A percentile compares a stretch with the other conserved stretches of the same genome.
Conservation (phyloP, 2,113 vertebrate species). For the Saguinus midas region DNA sequence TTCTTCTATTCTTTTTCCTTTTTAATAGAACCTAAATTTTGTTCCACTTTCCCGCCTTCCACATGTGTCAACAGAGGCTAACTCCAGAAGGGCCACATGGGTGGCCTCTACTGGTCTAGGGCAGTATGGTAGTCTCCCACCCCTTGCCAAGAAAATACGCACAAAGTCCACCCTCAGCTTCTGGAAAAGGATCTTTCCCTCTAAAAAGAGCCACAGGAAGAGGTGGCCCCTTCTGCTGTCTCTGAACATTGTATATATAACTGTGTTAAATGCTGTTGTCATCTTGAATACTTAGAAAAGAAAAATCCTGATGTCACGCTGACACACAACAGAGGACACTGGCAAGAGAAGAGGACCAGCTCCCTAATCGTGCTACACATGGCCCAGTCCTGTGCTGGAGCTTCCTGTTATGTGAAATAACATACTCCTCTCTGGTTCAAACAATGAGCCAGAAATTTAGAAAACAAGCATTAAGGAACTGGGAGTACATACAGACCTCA, state of each 20-base stretch:
- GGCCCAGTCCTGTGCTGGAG: fast-evolving
- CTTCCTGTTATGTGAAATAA: not conserved
- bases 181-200: not conserved
- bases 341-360: not conserved
- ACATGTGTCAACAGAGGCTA: not conserved
- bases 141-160: not conserved
- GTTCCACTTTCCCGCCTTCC: not conserved
- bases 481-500: not conserved
- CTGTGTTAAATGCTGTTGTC: not conserved
- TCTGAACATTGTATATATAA: not conserved
- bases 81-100: not conserved
- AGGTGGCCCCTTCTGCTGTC: not conserved
- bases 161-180: not conserved
- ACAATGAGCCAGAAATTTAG: not conserved
- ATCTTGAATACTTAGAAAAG: not conserved
- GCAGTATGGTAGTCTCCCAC: not conserved
- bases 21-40: slow-evolving; percentile 35
- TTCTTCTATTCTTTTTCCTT: slow-evolving; percentile 11
- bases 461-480: not conserved
- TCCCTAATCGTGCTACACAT: fast-evolving
- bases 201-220: not conserved
- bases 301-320: not conserved
- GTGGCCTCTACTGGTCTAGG: not conserved
- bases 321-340: not conserved
- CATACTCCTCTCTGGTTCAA: not conserved